Evolutionary conservation across 2,888 invertebrate species (phyloP).

Genomic region (Drosophila birchii): DNA sequence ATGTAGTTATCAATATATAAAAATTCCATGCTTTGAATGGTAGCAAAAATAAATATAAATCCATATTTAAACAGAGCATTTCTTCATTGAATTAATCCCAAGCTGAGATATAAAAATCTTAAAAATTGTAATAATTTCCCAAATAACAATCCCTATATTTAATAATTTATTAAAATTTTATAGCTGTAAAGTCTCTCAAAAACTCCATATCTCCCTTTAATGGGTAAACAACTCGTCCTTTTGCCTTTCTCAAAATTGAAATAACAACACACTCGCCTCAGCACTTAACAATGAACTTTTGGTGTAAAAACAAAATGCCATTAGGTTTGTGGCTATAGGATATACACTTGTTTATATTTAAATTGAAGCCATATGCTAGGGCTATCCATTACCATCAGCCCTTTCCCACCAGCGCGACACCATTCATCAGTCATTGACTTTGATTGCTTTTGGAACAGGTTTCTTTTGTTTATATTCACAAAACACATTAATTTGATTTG

Average conservation of each 20-base stretch:
- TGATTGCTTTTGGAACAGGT: slow-evolving; percentile 24
- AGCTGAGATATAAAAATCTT: background rate
- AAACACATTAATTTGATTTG: slow-evolving; percentile 16
- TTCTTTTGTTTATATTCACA: background rate
- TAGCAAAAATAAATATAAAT: no score
- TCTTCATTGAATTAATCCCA: no score
- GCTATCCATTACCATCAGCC: slow-evolving; percentile 35
- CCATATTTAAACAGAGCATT: no score
- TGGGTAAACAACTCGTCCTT: no score
- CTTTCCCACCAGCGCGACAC: slow-evolving; percentile 9
- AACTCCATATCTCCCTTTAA: background rate
- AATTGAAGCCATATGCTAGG: slow-evolving; percentile 30
- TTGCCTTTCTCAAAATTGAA: background rate
- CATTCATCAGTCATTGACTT: slow-evolving; percentile 29
- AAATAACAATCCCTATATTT: background rate
- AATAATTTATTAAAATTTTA: background rate
- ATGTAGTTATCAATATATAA: no score
- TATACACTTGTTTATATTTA: slow-evolving; percentile 16
- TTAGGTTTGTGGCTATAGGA: background rate
- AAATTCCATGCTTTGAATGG: no score
- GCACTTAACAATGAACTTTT: background rate
- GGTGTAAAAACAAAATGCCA: background rate
- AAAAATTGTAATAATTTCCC: no score
- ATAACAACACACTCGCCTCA: background rate
- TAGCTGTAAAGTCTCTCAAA: background rate